Percentiles rank a stretch among this genome's conserved stretches.
These are phyloP conservation scores for Tichodroma muraria DNA, from an alignment of 2,113 vertebrate genomes.

Conservation along the genomic window DNA sequence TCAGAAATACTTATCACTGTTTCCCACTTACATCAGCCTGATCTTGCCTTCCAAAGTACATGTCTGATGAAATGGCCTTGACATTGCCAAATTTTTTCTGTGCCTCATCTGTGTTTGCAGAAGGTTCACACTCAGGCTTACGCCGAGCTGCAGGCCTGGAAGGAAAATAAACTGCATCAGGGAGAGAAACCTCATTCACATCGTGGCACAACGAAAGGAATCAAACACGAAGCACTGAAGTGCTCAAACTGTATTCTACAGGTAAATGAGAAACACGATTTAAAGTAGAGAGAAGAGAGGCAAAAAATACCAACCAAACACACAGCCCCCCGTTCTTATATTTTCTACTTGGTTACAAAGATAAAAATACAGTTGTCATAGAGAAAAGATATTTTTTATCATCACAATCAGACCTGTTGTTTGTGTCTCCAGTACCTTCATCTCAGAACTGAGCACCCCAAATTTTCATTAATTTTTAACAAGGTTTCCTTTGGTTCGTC, in stretches of 20 bases:
- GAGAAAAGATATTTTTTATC: not conserved
- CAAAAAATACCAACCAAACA: not conserved
- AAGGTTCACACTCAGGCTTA: conserved; percentile 73
- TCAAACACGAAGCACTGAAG: not conserved
- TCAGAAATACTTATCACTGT: not conserved
- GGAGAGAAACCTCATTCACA: not conserved
- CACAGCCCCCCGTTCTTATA: not conserved
- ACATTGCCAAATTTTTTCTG: conserved; percentile 88
- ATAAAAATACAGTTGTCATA: not conserved
- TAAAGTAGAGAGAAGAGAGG: not conserved
- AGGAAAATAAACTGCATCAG: not conserved
- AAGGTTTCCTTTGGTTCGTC: not conserved
- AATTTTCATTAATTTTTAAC: not conserved
- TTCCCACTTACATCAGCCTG: conserved; percentile 76
- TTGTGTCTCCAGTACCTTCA: not conserved
- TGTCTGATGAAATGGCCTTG: conserved; percentile 95
- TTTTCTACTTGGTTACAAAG: not conserved
- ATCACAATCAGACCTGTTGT: not conserved
- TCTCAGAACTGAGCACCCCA: not conserved
- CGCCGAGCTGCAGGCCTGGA: conserved; percentile 75
- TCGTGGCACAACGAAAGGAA: not conserved
- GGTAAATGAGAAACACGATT: not conserved
- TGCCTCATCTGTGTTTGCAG: conserved; percentile 75
- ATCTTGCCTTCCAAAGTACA: conserved; percentile 93
- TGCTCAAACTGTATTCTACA: not conserved